Base-by-base conservation (phyloP, 1,140 invertebrate species). In the Eumeta japonica region DNA sequence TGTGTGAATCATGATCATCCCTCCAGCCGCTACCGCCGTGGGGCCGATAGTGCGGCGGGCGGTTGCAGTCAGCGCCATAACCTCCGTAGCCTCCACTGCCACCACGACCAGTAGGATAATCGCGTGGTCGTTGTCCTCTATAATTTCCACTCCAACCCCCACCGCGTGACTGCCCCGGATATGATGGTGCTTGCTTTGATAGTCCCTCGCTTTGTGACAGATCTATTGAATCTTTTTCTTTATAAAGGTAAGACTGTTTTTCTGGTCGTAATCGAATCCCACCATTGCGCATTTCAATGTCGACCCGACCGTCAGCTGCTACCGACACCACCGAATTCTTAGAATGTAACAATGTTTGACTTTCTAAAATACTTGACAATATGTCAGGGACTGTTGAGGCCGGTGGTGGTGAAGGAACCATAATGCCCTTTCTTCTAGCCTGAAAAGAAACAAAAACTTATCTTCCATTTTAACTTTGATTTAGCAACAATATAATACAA, bases 321-420 rank as follows among this genome's bases (percentile, higher is more conserved):
- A 88, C 60, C 1, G 76, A 81, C 2, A 88, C 65, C 9, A 82
- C 62, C 7, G 76, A 61, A 39, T 81, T 80, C 36, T 81, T 84
- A 1, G 85, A 83, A 52, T 87, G 83, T 56, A 89, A 81, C n/a
- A 84, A 65, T 39, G 83, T 80, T 65, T 92, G 89, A 41, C 80
- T 81, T 34, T 82, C 79, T 47, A 94, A 75, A 41, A 94, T 92
- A 43, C 76, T 83, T 7, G 82, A 83, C 1, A 94, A 58, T 1
- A 94, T 49, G 63, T 90, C 85, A 10, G 60, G 52, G 16, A 55
- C 62, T 15, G 59, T 48, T 5, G 59, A 55, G 19, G 53, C 63
- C 27, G 61, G 55, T 3, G 55, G 45, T 7, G 68, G 70, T 0
- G 72, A 54, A 24, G 77, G 57, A 17, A 76, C 33, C 13, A 58